Evolutionary conservation across 1,140 invertebrate genomes (phyloP), one percentile per base, ranked within the genome.

Genomic region (Nautilus pompilius): DNA sequence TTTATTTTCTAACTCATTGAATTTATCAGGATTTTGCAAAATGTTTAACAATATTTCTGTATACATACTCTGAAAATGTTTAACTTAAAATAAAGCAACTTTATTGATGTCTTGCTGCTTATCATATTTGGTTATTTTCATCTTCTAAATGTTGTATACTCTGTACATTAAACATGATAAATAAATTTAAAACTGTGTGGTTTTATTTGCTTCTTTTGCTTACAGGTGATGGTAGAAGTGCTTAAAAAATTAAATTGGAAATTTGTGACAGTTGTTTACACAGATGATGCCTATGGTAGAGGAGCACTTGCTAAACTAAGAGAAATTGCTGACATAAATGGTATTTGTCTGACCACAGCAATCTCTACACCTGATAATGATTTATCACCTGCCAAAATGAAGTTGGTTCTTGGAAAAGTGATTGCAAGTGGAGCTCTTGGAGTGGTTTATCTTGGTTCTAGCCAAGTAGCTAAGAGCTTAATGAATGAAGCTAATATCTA

Each of bases 231-330:
- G 13, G 68, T 77, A 8, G 71, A 80, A 59, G 74, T 83, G 3
- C 65, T 85, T 22, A 69, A 73, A 26, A 71, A 80, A 36, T 54
- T 84, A 10, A 77, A 79, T 5, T 84, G 83, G 83, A 69, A 74
- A 20, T 84, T 80, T 64, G 73, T 84, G 17, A 76, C 75, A 6
- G 68, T 84, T n/a, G 77, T 85, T 4, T 80, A 83, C 60, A 79
- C 82, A 5, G 66, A 76, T 17, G 74, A 76, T 29, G 68, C 72
- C 13, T 75, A 77, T 60, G 79, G 79, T 28, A 59, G 60, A n/a
- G 66, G 57, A n/a, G 70, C 77, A 0, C 76, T 75, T 13, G 68
- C 69, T 54, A 72, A 77, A 10, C 71, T 83, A 5, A 76, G 64
- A 8, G 67, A 69, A 26, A 65, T 22, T 51, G 66, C 69, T 55